Evolutionary conservation across 2,797 vertebrate genomes (phyloP), one percentile per base, ranked within the genome.

Genomic region (Rallus crepitans): DNA sequence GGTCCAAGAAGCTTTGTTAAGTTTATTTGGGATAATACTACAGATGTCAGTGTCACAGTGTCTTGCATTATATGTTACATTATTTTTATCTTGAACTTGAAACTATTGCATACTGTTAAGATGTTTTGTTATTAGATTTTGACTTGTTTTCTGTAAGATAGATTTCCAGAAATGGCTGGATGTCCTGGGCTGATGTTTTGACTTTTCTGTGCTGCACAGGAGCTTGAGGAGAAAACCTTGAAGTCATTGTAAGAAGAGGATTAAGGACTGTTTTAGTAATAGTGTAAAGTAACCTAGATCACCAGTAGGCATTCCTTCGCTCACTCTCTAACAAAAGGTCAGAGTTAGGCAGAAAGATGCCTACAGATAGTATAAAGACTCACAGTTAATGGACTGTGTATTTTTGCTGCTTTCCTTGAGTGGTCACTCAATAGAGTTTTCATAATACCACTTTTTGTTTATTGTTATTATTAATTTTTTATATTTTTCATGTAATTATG

Each of bases 261-360:
- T 84, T 96, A 90, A 90, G 79, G 52, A 70, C 68, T 84, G 68
- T 77, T 93, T 93, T 81, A 90, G 60, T 89, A 91, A 77, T n/a
- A 79, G 52, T 73, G 13, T 83, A 45, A 83, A 39, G 73, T 82
- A 81, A 76, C 87, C 61, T 87, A 50, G 69, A 75, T 93, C 48
- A 77, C 66, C 73, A 73, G 63, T 70, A 68, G 66, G 45, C 70
- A 76, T 87, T 88, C 52, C 47, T 83, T 73, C 48, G 73, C 66
- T 89, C 27, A 7, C 69, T 82, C 39, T 86, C 59, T 78, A 66
- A 53, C 19, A 17, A 88, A 97, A 95, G 87, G 91, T 94, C 96
- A 91, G 7, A 92, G 61, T 88, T 93, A 33, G 47, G 47, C 85
- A 72, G 64, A 68, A 89, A 89, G 79, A 75, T 82, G 59, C 89